Conservation (phyloP, 2,113 vertebrate species). For the Charina bottae region DNA sequence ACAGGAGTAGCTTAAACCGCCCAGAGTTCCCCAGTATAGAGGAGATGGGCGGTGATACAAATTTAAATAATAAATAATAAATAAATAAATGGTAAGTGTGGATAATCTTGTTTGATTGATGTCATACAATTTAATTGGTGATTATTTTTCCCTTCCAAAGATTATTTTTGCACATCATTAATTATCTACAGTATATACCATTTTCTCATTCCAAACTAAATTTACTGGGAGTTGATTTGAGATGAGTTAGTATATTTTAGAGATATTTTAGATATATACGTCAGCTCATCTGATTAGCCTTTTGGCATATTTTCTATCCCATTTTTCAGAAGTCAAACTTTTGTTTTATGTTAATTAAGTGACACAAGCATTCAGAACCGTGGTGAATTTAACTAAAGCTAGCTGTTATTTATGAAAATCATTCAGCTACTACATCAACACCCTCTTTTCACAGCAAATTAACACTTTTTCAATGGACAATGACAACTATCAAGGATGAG, state of each 20-base stretch:
- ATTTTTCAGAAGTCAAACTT: slow-evolving; percentile 9
- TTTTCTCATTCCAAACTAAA: neutral
- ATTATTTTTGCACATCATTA: neutral
- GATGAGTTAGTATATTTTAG: neutral
- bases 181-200: neutral
- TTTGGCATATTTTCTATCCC: neutral
- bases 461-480: slow-evolving; percentile 24
- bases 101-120: neutral
- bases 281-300: neutral
- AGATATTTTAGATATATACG: neutral
- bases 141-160: neutral
- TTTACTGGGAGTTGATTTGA: neutral
- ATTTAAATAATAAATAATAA: too few species aligned
- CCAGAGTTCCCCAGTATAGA: too few species aligned
- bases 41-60: too few species aligned
- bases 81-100: too few species aligned
- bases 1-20: neutral
- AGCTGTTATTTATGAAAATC: neutral
- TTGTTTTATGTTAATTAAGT: neutral
- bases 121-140: neutral
- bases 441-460: slow-evolving; percentile 1
- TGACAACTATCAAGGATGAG: slow-evolving; percentile 18
- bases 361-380: neutral
- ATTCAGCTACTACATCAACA: slow-evolving; percentile 1
- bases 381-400: neutral